Percentiles rank a stretch among this genome's conserved stretches.
Evolutionary conservation across 2,888 invertebrate genomes (phyloP).

Genomic region (Acronicta aceris): DNA sequence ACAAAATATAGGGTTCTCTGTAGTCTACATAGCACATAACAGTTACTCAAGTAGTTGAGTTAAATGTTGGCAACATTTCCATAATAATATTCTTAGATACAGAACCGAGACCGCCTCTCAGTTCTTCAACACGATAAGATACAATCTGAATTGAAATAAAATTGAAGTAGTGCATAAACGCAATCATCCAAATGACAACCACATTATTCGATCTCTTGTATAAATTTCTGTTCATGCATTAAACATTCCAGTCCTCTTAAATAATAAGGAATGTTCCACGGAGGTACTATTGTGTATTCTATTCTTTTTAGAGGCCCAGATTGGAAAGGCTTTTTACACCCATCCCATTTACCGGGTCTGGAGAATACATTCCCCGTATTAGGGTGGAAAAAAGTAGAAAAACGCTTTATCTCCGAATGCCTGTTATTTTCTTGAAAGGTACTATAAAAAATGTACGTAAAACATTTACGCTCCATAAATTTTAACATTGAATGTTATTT

Average conservation of each 20-base stretch:
- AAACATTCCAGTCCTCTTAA: conserved; percentile 84
- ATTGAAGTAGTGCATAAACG: conserved; percentile 65
- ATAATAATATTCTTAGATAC: conserved; percentile 5
- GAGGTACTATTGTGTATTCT: conserved; percentile 84
- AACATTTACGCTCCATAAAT: conserved; percentile 82
- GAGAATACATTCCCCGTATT: conserved; percentile 78
- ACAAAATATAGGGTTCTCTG: no score
- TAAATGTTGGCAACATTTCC: conserved; percentile 2
- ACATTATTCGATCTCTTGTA: conserved; percentile 76
- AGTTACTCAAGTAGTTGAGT: no score
- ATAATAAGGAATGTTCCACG: conserved; percentile 84
- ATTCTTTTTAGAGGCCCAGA: conserved; percentile 83
- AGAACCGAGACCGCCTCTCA: background rate
- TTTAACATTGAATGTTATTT: conserved; percentile 79
- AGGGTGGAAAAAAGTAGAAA: conserved; percentile 67
- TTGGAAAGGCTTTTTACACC: conserved; percentile 86
- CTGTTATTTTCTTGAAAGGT: conserved; percentile 85
- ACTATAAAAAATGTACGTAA: conserved; percentile 81
- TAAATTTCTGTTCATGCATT: conserved; percentile 84
- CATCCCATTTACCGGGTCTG: conserved; percentile 77
- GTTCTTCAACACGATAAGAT: conserved; percentile 35
- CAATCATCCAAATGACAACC: conserved; percentile 76
- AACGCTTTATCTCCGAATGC: conserved; percentile 81
- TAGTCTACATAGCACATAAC: no score
- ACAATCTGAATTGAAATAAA: conserved; percentile 34